phyloP scores from a whole-genome alignment of 2,888 invertebrate genomes.

The Habroteleia sp. region DNA sequence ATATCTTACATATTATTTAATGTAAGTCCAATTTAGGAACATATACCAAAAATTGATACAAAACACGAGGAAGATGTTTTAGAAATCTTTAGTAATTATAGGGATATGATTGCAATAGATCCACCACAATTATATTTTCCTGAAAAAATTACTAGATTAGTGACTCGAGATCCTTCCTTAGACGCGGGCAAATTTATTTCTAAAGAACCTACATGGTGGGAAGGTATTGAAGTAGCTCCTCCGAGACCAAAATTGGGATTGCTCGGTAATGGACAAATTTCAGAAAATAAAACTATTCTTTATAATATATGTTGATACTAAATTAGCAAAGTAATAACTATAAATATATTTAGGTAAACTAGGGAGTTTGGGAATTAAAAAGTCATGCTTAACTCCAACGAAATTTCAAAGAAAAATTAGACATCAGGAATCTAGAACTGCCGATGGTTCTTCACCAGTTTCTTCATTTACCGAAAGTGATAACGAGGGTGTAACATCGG shows the following conservation, averaged over 20 bases:
- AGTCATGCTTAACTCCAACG: constrained; percentile 68
- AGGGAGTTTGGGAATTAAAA: constrained; percentile 75
- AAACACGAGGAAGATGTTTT: constrained; percentile 86
- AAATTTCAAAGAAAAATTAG: constrained; percentile 70
- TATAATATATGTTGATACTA: neutral
- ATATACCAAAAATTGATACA: constrained; percentile 85
- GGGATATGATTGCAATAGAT: constrained; percentile 84
- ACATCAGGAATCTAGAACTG: constrained; percentile 70
- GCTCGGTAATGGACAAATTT: constrained; percentile 80
- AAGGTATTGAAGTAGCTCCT: constrained; percentile 86
- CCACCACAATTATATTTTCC: constrained; percentile 87
- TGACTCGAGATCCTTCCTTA: constrained; percentile 82
- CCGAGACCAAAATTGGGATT: constrained; percentile 85
- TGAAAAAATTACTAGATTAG: constrained; percentile 86
- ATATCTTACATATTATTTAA: constrained; percentile 1
- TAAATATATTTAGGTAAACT: constrained; percentile 72
- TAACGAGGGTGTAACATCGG: constrained; percentile 72
- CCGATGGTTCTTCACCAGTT: constrained; percentile 70
- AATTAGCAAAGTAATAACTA: no score
- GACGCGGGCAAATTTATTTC: constrained; percentile 83
- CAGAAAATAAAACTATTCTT: no score
- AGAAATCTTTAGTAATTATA: constrained; percentile 83
- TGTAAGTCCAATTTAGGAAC: constrained; percentile 83
- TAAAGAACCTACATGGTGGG: constrained; percentile 88
- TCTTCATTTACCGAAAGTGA: constrained; percentile 76